Evolutionary conservation across 2,888 invertebrate genomes (phyloP), one percentile per base, ranked within the genome.

Genomic region (Megastigmus dorsalis): DNA sequence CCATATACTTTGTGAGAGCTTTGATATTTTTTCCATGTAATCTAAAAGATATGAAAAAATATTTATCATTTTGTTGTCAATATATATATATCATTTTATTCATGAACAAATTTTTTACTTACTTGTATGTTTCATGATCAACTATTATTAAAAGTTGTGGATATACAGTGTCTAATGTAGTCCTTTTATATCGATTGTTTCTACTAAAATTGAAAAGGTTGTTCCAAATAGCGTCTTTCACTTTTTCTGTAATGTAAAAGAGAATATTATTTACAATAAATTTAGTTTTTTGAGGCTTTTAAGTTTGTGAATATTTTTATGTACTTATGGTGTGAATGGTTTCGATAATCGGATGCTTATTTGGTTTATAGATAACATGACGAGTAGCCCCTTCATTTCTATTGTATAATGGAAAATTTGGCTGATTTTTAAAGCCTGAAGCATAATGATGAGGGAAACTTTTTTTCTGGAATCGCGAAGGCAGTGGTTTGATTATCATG

Each of bases 1-100:
- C 36, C 5, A 82, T 68, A 52, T 84, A 84, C 62, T 74, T 72
- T 45, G 75, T 62, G 1, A 79, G 74, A 43, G 74, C 75, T 26
- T 81, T 74, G 0, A 80, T 13, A 57, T 79, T 67, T 48, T 59
- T 62, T 4, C 79, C 79, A 3, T 82, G 62, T 48, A 72, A 62
- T 33, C 84, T 84, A 43, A 9, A 74, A 62, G 55, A 41, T 41
- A 38, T 38, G 10, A 62, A 45, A 38, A 18, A 18, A n/a, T 45
- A 18, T 15, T 9, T 2, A 33, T 20, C 10, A 57, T 38, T 54
- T 63, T 26, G 6, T 26, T 23, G 54, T 45, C 10, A 1, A 28
- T 2, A 6, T 15, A 50, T 54, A 23, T 20, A 54, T 33, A 30
- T 5, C 26, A 41, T 20, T 23, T 57, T 38, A 18, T 60, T 13